A percentile compares a stretch with the other conserved stretches of the same genome.
These are phyloP conservation scores for Bubo blakistoni DNA, from an alignment of 2,113 vertebrate species.

Conservation along the genomic window DNA sequence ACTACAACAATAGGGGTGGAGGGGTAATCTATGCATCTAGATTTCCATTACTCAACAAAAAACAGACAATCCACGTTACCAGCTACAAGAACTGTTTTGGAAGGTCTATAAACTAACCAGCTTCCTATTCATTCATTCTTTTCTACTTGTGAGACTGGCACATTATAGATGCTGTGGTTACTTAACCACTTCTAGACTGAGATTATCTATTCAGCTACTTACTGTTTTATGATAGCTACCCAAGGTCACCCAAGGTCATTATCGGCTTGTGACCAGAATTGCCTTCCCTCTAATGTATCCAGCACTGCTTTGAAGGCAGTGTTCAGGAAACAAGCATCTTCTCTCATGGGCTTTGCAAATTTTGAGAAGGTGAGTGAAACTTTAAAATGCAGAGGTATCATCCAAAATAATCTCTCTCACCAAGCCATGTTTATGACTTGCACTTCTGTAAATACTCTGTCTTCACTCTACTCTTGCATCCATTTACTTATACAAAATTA, in stretches of 20 bases:
- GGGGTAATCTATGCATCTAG: background rate
- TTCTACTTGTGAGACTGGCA: background rate
- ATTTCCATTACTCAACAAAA: background rate
- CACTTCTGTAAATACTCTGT: background rate
- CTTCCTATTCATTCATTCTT: background rate
- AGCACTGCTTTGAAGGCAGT: background rate
- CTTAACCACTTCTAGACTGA: background rate
- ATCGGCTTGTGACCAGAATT: background rate
- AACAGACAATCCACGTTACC: background rate
- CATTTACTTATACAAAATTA: background rate
- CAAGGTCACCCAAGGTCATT: background rate
- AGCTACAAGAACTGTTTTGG: background rate
- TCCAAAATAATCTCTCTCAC: background rate
- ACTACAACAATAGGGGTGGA: background rate
- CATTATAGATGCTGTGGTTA: background rate
- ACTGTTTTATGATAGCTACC: background rate
- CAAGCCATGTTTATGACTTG: background rate
- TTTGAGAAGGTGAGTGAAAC: background rate
- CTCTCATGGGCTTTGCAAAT: background rate
- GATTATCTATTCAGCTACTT: background rate
- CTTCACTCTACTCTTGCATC: background rate
- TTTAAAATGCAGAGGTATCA: background rate
- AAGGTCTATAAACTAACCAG: background rate
- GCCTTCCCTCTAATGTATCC: background rate
- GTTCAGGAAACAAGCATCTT: background rate